Evolutionary conservation across 2,888 invertebrate species (phyloP).

Genomic region (Mesorhabditis spiculigera): DNA sequence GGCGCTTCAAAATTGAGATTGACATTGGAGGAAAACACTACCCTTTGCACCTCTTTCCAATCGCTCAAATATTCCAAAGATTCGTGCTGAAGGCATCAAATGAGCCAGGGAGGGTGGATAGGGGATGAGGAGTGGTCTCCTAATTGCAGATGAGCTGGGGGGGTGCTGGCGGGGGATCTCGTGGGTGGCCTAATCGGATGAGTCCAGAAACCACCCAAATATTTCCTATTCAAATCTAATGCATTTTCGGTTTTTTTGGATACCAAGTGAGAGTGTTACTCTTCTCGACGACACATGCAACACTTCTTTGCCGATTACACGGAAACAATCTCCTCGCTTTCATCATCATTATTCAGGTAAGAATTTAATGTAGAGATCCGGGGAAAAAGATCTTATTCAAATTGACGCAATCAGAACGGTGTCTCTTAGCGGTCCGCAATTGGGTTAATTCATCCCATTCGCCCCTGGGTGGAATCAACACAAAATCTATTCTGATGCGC

Average conservation of each 20-base stretch:
- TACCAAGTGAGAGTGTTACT: constrained; percentile 47
- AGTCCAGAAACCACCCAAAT: neutral
- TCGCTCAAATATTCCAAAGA: neutral
- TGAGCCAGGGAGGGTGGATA: too few species aligned
- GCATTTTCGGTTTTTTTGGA: neutral
- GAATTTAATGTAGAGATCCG: constrained; percentile 12
- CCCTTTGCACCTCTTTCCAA: constrained; percentile 10
- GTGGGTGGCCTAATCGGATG: neutral
- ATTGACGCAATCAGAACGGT: too few species aligned
- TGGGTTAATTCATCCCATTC: neutral
- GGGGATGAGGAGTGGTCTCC: too few species aligned
- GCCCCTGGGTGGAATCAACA: constrained; percentile 6
- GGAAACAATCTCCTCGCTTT: constrained; percentile 54
- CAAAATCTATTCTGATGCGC: constrained; percentile 1
- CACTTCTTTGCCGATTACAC: constrained; percentile 48
- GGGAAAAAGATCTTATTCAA: neutral
- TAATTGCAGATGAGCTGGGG: too few species aligned
- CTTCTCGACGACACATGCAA: constrained; percentile 53
- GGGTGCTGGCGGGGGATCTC: too few species aligned
- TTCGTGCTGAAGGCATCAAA: too few species aligned
- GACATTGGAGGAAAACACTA: neutral
- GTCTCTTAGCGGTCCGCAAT: too few species aligned
- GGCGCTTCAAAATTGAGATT: neutral
- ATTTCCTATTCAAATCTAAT: neutral
- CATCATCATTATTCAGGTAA: too few species aligned